Conservation (phyloP, 2,797 vertebrate species). For the Sebastes reedi region DNA sequence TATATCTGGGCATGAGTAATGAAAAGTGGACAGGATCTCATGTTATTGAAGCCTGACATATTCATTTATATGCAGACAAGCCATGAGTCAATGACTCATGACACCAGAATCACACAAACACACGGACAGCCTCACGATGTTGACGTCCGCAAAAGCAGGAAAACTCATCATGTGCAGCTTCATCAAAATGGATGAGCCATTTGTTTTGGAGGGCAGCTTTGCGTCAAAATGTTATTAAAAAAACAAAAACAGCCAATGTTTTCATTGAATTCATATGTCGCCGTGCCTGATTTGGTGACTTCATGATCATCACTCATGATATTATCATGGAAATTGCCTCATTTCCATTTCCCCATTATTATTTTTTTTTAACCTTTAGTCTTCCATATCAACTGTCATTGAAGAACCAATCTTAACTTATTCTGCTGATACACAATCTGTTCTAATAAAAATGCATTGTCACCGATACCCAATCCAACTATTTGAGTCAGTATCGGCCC, state of each 20-base stretch:
- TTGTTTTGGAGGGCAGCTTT: background rate
- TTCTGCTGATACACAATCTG: background rate
- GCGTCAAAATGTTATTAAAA: background rate
- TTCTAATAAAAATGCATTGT: background rate
- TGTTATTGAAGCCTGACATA: constrained; percentile 10
- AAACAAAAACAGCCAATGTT: background rate
- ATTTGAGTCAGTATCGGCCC: too few relatives aligned
- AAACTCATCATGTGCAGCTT: background rate
- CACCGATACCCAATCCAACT: too few relatives aligned
- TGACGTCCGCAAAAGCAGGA: background rate
- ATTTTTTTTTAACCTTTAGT: background rate
- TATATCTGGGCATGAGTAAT: background rate
- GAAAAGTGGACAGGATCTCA: background rate
- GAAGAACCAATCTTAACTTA: background rate
- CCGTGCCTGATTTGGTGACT: too few relatives aligned
- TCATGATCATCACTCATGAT: background rate
- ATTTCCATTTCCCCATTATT: background rate
- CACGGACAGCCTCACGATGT: background rate
- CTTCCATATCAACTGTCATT: background rate
- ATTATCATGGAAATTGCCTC: background rate
- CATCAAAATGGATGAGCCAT: background rate
- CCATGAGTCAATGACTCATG: constrained; percentile 4
- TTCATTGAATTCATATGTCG: background rate
- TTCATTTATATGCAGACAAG: constrained; percentile 34
- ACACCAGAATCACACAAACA: constrained; percentile 13